Percentiles rank a stretch among this genome's conserved stretches.
Evolutionary conservation across 2,113 vertebrate genomes (phyloP).

Genomic region (Lepisosteus oculatus): DNA sequence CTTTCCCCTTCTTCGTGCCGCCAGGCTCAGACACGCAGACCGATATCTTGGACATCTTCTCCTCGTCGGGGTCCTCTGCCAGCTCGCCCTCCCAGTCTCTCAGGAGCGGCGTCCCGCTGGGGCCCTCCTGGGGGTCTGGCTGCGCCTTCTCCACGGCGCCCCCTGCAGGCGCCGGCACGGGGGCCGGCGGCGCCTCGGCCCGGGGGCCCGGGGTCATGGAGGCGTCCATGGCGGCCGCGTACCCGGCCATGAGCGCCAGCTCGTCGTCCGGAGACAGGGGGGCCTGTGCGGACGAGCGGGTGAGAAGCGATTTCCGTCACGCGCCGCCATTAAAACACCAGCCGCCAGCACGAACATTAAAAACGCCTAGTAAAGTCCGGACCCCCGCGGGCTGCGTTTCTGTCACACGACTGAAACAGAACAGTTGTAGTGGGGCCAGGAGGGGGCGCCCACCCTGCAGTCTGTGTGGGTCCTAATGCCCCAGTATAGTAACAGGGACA

Average conservation of each 20-base stretch:
- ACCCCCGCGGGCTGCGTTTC: no score
- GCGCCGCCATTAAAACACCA: no score
- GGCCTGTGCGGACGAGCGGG: conserved; percentile 41
- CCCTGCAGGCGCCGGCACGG: conserved; percentile 24
- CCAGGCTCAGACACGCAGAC: conserved; percentile 76
- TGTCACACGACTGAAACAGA: no score
- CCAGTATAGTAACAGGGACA: no score
- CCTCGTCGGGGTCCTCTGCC: conserved; percentile 63
- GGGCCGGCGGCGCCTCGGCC: conserved; percentile 30
- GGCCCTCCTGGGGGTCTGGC: conserved; percentile 42
- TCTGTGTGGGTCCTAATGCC: no score
- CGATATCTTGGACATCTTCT: conserved; percentile 80
- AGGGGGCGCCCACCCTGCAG: no score
- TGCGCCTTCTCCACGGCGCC: conserved; percentile 21
- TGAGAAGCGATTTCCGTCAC: no score
- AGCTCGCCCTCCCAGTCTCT: conserved; percentile 69
- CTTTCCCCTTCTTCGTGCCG: conserved; percentile 85
- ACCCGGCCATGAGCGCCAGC: conserved; percentile 81
- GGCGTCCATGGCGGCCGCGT: conserved; percentile 85
- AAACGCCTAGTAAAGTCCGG: no score
- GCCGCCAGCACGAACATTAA: no score
- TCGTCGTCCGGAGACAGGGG: conserved; percentile 83
- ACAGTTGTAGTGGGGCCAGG: no score
- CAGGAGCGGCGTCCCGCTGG: conserved; percentile 42
- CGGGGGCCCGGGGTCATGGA: conserved; percentile 55